Percentiles rank a stretch among this genome's conserved stretches.
Evolutionary conservation across 2,888 invertebrate species (phyloP).

Genomic region (Hermaeophaga mercurialis): DNA sequence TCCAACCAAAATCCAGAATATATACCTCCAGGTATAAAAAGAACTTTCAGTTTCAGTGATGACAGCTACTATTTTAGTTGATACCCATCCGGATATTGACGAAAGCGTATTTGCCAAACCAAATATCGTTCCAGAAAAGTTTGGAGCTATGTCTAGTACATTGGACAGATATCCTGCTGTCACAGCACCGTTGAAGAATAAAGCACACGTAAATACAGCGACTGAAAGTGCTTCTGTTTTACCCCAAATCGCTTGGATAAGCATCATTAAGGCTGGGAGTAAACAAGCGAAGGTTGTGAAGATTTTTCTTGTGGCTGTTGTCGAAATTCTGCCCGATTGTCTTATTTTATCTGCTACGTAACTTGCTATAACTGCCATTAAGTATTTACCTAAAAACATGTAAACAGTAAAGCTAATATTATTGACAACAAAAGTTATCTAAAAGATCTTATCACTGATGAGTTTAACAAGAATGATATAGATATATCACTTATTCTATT

Average conservation of each 20-base stretch:
- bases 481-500: too few relatives aligned
- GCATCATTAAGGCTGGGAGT: slow-evolving; percentile 74
- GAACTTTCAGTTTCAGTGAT: slow-evolving; percentile 76
- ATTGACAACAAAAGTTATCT: too few relatives aligned
- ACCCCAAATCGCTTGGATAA: slow-evolving; percentile 74
- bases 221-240: slow-evolving; percentile 74
- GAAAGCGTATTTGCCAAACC: slow-evolving; percentile 87
- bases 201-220: slow-evolving; percentile 75
- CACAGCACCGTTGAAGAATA: slow-evolving; percentile 85
- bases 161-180: slow-evolving; percentile 87
- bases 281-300: slow-evolving; percentile 70
- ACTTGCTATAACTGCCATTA: slow-evolving; percentile 77
- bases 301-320: slow-evolving; percentile 73
- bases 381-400: slow-evolving; percentile 65
- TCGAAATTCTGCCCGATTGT: slow-evolving; percentile 69
- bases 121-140: slow-evolving; percentile 88
- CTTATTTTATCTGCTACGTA: slow-evolving; percentile 75
- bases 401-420: too few relatives aligned
- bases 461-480: too few relatives aligned
- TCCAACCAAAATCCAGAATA: slow-evolving; percentile 78
- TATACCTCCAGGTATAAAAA: slow-evolving; percentile 77
- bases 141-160: slow-evolving; percentile 85
- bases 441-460: too few relatives aligned
- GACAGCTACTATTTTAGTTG: slow-evolving; percentile 79
- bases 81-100: slow-evolving; percentile 81